A percentile compares a stretch with the other conserved stretches of the same genome.
These are phyloP conservation scores for Pterophyllum scalare DNA, from an alignment of 2,113 vertebrate genomes.

Conservation along the genomic window DNA sequence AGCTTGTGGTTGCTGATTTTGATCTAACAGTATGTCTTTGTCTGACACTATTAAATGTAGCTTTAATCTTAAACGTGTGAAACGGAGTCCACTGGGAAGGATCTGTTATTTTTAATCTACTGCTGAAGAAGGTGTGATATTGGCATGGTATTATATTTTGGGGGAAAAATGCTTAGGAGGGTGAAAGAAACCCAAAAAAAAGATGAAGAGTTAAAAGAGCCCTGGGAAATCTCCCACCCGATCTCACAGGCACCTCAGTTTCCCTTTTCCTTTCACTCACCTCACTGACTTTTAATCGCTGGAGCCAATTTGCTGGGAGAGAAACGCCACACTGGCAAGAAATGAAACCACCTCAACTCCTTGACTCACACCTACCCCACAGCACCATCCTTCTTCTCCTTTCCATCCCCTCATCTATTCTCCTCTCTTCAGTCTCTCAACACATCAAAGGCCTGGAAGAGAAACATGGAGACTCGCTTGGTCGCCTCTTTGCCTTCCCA, in stretches of 20 bases:
- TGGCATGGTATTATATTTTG: constrained; percentile 26
- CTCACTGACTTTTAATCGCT: constrained; percentile 70
- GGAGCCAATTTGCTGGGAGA: constrained; percentile 68
- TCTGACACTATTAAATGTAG: constrained; percentile 9
- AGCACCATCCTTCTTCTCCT: constrained; percentile 20
- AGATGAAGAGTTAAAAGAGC: constrained; percentile 22
- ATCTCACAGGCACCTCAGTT: constrained; percentile 38
- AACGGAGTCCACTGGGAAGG: constrained; percentile 1
- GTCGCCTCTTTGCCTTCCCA: constrained; percentile 26
- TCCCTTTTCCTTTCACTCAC: constrained; percentile 57
- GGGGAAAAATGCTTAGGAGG: constrained; percentile 4
- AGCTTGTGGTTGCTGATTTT: neutral
- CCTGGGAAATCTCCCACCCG: constrained; percentile 51
- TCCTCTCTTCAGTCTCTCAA: constrained; percentile 17
- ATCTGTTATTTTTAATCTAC: constrained; percentile 38
- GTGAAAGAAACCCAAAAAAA: neutral
- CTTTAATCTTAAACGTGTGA: constrained; percentile 9
- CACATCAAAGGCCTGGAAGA: constrained; percentile 64
- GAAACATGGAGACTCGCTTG: constrained; percentile 19
- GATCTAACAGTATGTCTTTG: neutral
- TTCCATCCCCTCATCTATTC: constrained; percentile 26
- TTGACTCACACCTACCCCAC: constrained; percentile 41
- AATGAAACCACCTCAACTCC: constrained; percentile 66
- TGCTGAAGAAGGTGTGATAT: constrained; percentile 31
- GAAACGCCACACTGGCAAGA: constrained; percentile 52